phyloP scores from a whole-genome alignment of 2,888 invertebrate species.

The Sipunculus nudus region DNA sequence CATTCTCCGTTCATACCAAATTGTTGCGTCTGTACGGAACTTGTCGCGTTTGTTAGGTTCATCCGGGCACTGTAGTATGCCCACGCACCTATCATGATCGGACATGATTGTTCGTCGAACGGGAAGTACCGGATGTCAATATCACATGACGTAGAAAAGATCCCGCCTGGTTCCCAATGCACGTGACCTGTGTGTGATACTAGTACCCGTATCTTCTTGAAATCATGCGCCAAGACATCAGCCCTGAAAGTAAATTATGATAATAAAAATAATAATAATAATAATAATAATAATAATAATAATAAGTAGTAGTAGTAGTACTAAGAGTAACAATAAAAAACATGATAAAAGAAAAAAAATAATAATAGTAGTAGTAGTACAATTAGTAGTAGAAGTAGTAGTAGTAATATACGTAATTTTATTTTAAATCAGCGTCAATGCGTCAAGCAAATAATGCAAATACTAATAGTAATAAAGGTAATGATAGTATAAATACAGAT shows the following conservation, averaged over 20 bases:
- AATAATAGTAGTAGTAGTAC: no score
- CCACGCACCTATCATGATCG: constrained; percentile 28
- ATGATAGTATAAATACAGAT: no score
- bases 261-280: no score
- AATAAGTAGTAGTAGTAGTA: no score
- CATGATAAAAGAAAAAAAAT: no score
- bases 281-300: no score
- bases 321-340: no score
- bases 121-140: constrained; percentile 45
- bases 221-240: constrained; percentile 40
- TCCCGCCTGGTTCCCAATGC: constrained; percentile 44
- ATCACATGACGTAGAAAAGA: constrained; percentile 42
- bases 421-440: no score
- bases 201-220: constrained; percentile 40
- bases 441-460: no score
- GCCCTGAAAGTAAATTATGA: constrained; percentile 28
- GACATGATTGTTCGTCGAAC: constrained; percentile 40
- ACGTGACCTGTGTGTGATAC: constrained; percentile 34
- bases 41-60: constrained; percentile 37
- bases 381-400: no score
- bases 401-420: no score
- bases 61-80: constrained; percentile 27
- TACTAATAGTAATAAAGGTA: no score
- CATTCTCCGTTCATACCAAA: constrained; percentile 42
- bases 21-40: constrained; percentile 25